Conservation (phyloP, 2,888 invertebrate species). For the Meteorus colon region DNA sequence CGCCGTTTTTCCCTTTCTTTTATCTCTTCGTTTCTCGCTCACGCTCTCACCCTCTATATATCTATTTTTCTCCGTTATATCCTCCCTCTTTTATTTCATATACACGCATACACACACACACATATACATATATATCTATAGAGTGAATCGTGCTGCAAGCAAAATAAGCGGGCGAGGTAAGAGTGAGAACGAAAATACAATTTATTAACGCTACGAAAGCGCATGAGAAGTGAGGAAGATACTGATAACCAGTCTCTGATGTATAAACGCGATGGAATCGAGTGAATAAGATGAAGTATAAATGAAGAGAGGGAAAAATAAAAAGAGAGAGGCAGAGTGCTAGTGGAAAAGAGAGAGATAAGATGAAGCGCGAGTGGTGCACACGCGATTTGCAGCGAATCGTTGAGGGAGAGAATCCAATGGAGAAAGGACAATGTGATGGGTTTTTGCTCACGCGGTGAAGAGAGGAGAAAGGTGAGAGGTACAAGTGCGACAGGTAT, state of each 20-base stretch:
- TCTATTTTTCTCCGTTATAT: constrained; percentile 3
- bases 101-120: not conserved
- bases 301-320: not conserved
- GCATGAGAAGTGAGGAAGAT: constrained; percentile 32
- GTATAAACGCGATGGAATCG: constrained; percentile 22
- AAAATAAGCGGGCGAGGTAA: constrained; percentile 24
- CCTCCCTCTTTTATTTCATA: constrained; percentile 21
- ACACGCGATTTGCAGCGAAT: constrained; percentile 36
- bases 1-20: constrained; percentile 31
- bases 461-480: constrained; percentile 28
- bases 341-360: constrained; percentile 38
- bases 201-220: constrained; percentile 42
- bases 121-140: not conserved
- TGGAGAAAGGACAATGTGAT: constrained; percentile 34
- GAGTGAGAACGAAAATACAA: constrained; percentile 38
- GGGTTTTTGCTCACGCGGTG: constrained; percentile 15
- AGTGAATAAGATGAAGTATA: constrained; percentile 15
- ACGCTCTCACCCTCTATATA: not conserved
- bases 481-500: constrained; percentile 22
- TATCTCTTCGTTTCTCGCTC: not conserved
- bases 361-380: constrained; percentile 29
- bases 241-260: constrained; percentile 26
- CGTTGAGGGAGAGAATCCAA: constrained; percentile 32
- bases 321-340: constrained; percentile 33
- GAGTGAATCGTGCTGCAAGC: not conserved